These are phyloP conservation scores for Synanthedon formicaeformis DNA, from an alignment of 2,888 invertebrate genomes.

Conservation along the genomic window DNA sequence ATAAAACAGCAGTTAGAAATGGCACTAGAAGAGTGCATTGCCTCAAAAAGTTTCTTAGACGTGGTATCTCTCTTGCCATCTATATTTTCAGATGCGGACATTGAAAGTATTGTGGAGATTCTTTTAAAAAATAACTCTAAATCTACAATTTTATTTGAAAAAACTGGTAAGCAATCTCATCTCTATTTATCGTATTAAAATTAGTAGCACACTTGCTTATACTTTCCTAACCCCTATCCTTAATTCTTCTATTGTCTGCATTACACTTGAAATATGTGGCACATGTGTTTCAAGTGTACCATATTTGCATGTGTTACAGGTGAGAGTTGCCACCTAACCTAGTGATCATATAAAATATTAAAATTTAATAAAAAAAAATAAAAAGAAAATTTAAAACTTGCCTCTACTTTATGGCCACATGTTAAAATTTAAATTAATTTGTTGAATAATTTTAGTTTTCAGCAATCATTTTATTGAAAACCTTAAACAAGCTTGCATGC, in stretches of 20 bases:
- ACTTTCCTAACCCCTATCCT: too few species aligned
- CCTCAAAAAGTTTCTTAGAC: conserved; percentile 85
- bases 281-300: too few species aligned
- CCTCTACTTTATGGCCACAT: too few species aligned
- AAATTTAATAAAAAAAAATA: too few species aligned
- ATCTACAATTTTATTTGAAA: conserved; percentile 71
- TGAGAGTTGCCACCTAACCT: too few species aligned
- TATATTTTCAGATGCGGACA: conserved; percentile 82
- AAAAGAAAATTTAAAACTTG: too few species aligned
- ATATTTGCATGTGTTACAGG: too few species aligned
- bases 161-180: conserved; percentile 51
- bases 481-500: conserved; percentile 76
- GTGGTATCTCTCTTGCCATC: conserved; percentile 85
- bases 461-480: conserved; percentile 77
- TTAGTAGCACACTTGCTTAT: too few species aligned
- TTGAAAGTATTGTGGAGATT: conserved; percentile 76
- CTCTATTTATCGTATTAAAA: background rate
- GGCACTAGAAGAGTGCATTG: conserved; percentile 86
- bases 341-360: too few species aligned
- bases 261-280: too few species aligned
- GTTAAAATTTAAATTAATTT: too few species aligned
- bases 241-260: too few species aligned
- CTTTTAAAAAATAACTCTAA: conserved; percentile 73
- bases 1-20: conserved; percentile 80
- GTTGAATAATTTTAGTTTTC: conserved; percentile 51